Conservation (phyloP, 2,888 invertebrate genomes). For the Coelogynopora nodosa region DNA sequence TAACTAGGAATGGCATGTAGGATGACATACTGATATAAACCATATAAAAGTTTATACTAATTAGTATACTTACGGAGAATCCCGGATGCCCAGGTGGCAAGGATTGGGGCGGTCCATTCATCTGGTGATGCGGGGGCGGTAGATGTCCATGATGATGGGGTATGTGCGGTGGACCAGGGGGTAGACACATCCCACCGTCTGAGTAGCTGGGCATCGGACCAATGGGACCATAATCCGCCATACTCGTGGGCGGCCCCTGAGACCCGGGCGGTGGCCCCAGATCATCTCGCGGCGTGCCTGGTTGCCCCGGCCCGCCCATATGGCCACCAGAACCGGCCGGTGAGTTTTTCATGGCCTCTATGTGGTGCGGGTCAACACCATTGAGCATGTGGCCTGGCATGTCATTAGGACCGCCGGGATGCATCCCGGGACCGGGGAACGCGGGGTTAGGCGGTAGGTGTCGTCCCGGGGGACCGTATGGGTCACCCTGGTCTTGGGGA, state of each 20-base stretch:
- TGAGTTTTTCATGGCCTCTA: neutral
- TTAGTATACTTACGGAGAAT: neutral
- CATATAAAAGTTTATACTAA: neutral
- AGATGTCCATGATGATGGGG: slow-evolving; percentile 1
- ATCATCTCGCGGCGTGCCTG: neutral
- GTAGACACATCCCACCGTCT: neutral
- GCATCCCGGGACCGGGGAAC: slow-evolving; percentile 6
- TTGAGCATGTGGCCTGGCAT: neutral
- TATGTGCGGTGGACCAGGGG: slow-evolving; percentile 2
- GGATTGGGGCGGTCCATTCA: slow-evolving; percentile 6
- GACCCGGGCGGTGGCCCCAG: neutral
- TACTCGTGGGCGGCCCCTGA: neutral
- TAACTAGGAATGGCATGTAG: neutral
- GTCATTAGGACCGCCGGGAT: neutral
- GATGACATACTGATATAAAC: neutral
- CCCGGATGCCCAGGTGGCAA: neutral
- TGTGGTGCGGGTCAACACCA: neutral
- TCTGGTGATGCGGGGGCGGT: neutral
- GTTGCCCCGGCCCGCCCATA: neutral
- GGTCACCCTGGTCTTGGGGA: slow-evolving; percentile 9
- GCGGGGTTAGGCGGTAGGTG: neutral
- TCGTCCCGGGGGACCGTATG: slow-evolving; percentile 10
- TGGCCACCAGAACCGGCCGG: slow-evolving; percentile 10
- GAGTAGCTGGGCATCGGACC: slow-evolving; percentile 9
- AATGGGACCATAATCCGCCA: neutral